A percentile compares a stretch with the other conserved stretches of the same genome.
Conservation (phyloP, 2,797 vertebrate species). For the Aldrovandia affinis region DNA sequence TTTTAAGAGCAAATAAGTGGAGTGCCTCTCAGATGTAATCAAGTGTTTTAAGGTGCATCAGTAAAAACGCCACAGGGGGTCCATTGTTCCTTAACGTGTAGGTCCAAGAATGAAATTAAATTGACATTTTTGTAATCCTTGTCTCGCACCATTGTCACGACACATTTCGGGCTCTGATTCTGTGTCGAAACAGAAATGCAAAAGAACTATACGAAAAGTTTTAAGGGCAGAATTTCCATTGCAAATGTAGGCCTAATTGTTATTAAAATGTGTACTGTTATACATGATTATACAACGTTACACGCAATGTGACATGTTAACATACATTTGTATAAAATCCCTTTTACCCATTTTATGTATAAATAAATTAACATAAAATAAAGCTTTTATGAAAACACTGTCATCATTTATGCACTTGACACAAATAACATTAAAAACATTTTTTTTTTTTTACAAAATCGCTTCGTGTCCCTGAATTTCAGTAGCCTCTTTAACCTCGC, state of each 20-base stretch:
- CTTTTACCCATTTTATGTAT: background rate
- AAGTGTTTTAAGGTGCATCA: conserved; percentile 29
- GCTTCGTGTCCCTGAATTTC: background rate
- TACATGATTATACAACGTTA: conserved; percentile 7
- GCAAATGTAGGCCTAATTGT: background rate
- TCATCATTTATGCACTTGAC: background rate
- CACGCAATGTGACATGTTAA: background rate
- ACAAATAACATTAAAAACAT: conserved; percentile 23
- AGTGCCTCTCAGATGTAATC: conserved; percentile 31
- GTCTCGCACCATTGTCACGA: conserved; percentile 31
- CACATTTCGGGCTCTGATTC: conserved; percentile 26
- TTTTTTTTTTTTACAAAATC: background rate
- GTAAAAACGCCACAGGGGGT: conserved; percentile 22
- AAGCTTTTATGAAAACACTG: background rate
- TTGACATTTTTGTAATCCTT: conserved; percentile 40
- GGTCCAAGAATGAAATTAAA: conserved; percentile 38
- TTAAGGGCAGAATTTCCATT: conserved; percentile 12
- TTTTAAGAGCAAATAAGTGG: conserved; percentile 14
- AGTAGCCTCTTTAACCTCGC: conserved; percentile 68
- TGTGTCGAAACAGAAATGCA: conserved; percentile 24
- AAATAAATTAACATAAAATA: background rate
- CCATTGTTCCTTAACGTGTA: conserved; percentile 32
- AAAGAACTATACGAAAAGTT: conserved; percentile 11
- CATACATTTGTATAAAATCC: background rate
- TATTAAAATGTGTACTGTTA: background rate